Base-by-base conservation (phyloP, 2,797 vertebrate species). In the Lepus townsendii region DNA sequence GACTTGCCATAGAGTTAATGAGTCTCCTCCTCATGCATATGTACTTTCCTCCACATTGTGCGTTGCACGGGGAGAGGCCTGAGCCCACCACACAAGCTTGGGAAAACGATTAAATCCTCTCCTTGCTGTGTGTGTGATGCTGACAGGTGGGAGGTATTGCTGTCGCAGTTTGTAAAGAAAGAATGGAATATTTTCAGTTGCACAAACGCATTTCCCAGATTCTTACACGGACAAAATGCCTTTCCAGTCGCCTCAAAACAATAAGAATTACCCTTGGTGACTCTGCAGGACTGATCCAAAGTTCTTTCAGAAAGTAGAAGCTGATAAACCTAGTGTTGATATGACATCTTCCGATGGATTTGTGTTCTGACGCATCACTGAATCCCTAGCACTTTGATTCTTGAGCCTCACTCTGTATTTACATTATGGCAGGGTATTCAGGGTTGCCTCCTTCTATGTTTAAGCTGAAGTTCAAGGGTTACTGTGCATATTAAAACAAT, bases 1-100 rank as follows among this genome's bases (percentile, higher is more conserved):
- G 84, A 91, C 69, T 94, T 85, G 91, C 83, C 35, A 88, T 79
- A 19, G 94, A 96, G 97, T 95, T 96, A 97, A 97, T 94, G 96
- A 95, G 66, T 91, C 92, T 95, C 95, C 91, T 88, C 96, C 90
- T 95, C 73, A 95, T 47, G 93, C 93, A 91, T 84, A 90, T 77
- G 96, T 1, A 85, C 91, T 72, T 82, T 75, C 57, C 22, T 35
- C 88, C 38, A 30, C 83, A 71, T 82, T 82, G 68, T 73, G 20
- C 5, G 0, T 2, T 1, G 50, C 13, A 1, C 14, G 35, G 2
- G 50, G 54, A 66, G 71, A 42, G 82, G 76, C 77, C 54, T 9
- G 73, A 50, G 60, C 75, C 71, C 71, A 42, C 78, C 73, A 47
- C 88, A 73, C 78, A 72, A 69, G 93, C 94, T 92, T 94, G 93